A percentile compares a stretch with the other conserved stretches of the same genome.
These are phyloP conservation scores for Thera obeliscata DNA, from an alignment of 2,888 invertebrate genomes.

Conservation along the genomic window DNA sequence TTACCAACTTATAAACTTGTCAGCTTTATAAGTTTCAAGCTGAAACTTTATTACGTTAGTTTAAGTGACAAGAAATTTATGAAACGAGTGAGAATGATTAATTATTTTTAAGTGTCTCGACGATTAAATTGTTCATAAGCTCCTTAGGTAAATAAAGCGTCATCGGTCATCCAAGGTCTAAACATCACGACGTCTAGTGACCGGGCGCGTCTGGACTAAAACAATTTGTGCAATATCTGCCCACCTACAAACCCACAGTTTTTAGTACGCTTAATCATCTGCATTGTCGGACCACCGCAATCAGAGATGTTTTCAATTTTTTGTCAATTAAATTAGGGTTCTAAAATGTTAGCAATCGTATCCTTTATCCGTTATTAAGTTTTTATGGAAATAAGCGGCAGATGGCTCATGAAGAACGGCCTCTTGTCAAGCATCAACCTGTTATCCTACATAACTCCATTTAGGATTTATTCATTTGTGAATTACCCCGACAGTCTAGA, in stretches of 20 bases:
- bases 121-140: too few species aligned
- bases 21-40: neutral
- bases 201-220: slow-evolving; percentile 31
- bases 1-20: neutral
- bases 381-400: slow-evolving; percentile 26
- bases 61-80: neutral
- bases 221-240: slow-evolving; percentile 56
- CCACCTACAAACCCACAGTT: slow-evolving; percentile 49
- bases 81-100: neutral
- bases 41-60: too few species aligned
- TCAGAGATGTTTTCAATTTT: slow-evolving; percentile 28
- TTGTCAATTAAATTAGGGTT: slow-evolving; percentile 28
- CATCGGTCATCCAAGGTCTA: slow-evolving; percentile 33
- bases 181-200: slow-evolving; percentile 30
- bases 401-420: slow-evolving; percentile 16
- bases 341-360: slow-evolving; percentile 26
- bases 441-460: neutral
- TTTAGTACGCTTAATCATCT: slow-evolving; percentile 44
- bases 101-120: too few species aligned
- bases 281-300: slow-evolving; percentile 34
- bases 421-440: slow-evolving; percentile 3
- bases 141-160: slow-evolving; percentile 4
- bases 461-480: neutral
- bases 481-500: neutral
- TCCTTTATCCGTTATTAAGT: slow-evolving; percentile 22